phyloP scores from a whole-genome alignment of 2,888 invertebrate species.

The Hypena proboscidalis region DNA sequence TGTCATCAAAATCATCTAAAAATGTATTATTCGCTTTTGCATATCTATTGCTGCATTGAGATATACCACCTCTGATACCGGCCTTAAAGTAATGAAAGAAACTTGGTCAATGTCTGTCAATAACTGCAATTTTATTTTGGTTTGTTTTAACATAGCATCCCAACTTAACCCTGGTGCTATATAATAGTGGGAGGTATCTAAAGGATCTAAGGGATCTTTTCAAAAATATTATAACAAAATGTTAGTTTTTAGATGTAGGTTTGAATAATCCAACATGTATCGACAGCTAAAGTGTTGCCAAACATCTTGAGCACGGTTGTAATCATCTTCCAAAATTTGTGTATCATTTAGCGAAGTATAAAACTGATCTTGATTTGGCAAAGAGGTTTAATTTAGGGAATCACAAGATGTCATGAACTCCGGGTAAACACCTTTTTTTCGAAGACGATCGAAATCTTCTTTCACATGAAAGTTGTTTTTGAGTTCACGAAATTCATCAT shows the following conservation, averaged over 20 bases:
- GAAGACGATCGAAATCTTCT: slow-evolving; percentile 7
- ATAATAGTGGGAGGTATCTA: slow-evolving; percentile 34
- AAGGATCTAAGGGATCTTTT: slow-evolving; percentile 56
- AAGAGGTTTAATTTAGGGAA: slow-evolving; percentile 17
- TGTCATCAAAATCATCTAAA: slow-evolving; percentile 35
- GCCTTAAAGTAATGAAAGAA: slow-evolving; percentile 26
- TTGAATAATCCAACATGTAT: slow-evolving; percentile 45
- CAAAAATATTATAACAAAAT: slow-evolving; percentile 47
- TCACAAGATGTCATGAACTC: slow-evolving; percentile 32
- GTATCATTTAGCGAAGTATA: slow-evolving; percentile 18
- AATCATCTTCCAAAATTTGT: slow-evolving; percentile 31
- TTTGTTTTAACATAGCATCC: slow-evolving; percentile 40
- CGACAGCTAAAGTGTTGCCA: slow-evolving; percentile 43
- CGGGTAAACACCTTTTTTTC: slow-evolving; percentile 37
- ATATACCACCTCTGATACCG: slow-evolving; percentile 32
- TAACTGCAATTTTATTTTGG: slow-evolving; percentile 28
- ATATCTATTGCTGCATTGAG: slow-evolving; percentile 37
- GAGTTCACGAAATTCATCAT: slow-evolving; percentile 5
- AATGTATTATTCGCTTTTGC: slow-evolving; percentile 52
- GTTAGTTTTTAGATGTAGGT: slow-evolving; percentile 50
- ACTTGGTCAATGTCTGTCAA: slow-evolving; percentile 34
- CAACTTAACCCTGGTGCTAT: slow-evolving; percentile 31
- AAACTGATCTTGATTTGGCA: slow-evolving; percentile 29
- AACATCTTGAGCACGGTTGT: slow-evolving; percentile 37
- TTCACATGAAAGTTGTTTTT: slow-evolving; percentile 1